phyloP scores from a whole-genome alignment of 2,888 invertebrate species.

The Acheta domesticus region DNA sequence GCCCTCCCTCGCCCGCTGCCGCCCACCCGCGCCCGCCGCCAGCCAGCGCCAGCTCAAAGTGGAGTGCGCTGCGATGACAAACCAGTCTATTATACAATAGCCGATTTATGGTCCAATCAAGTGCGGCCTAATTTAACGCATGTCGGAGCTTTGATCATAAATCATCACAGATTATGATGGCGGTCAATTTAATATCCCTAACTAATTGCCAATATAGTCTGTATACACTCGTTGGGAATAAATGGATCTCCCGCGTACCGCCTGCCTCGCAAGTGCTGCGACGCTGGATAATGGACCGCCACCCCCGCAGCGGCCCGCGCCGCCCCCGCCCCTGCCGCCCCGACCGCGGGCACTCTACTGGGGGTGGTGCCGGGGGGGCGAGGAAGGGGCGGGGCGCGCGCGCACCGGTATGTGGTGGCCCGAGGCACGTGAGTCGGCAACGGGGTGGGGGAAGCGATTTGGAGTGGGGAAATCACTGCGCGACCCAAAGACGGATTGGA shows the following conservation, averaged over 20 bases:
- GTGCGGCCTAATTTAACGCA: conserved; percentile 38
- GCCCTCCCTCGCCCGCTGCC: not conserved
- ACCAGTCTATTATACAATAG: conserved; percentile 36
- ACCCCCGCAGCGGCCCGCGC: not conserved
- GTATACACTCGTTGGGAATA: conserved; percentile 32
- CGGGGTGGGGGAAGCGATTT: no score
- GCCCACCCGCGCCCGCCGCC: not conserved
- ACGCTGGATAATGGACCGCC: conserved; percentile 1
- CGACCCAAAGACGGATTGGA: no score
- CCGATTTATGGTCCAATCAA: conserved; percentile 38
- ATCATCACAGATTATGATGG: conserved; percentile 38
- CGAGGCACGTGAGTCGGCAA: no score
- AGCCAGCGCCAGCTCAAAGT: not conserved
- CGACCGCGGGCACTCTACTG: not conserved
- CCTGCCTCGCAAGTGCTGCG: not conserved
- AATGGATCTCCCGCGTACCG: conserved; percentile 25
- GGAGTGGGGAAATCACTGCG: no score
- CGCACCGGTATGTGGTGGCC: no score
- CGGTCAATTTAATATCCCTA: conserved; percentile 39
- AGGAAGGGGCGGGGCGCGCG: no score
- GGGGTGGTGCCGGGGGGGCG: no score
- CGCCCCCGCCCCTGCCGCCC: not conserved
- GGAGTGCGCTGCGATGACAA: conserved; percentile 23
- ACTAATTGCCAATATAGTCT: conserved; percentile 38
- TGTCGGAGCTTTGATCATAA: conserved; percentile 38